Evolutionary conservation across 2,797 vertebrate genomes (phyloP).

Genomic region (Halcyon chelicuti): DNA sequence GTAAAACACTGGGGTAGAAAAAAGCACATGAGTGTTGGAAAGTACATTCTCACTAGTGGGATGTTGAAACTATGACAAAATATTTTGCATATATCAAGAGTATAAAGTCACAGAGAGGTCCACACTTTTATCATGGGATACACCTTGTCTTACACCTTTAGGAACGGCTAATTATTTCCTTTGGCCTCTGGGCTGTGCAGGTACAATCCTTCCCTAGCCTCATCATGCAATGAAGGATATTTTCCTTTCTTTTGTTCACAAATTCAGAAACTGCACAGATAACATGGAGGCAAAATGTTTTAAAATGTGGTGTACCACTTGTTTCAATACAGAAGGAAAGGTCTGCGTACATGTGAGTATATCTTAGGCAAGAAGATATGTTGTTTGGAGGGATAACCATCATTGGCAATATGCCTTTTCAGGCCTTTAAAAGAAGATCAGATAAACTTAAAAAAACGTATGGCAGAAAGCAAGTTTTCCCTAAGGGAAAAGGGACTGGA

Average conservation of each 20-base stretch:
- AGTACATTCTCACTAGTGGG: not conserved
- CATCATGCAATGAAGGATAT: accelerated
- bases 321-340: not conserved
- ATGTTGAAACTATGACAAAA: not conserved
- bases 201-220: not conserved
- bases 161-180: not conserved
- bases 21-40: not conserved
- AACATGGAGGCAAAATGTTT: not conserved
- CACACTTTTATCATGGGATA: accelerated
- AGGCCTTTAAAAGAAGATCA: not conserved
- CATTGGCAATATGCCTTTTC: not conserved
- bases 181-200: not conserved
- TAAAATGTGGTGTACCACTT: not conserved
- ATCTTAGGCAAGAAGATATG: accelerated
- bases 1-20: not conserved
- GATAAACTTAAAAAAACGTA: not conserved
- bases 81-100: not conserved
- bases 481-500: not conserved
- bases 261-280: not conserved
- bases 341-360: not conserved
- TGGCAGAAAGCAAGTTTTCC: not conserved
- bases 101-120: not conserved
- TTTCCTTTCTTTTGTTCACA: not conserved
- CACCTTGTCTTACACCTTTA: not conserved
- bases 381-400: not conserved